phyloP scores from a whole-genome alignment of 2,113 vertebrate genomes.

The Platycercus adscitus region DNA sequence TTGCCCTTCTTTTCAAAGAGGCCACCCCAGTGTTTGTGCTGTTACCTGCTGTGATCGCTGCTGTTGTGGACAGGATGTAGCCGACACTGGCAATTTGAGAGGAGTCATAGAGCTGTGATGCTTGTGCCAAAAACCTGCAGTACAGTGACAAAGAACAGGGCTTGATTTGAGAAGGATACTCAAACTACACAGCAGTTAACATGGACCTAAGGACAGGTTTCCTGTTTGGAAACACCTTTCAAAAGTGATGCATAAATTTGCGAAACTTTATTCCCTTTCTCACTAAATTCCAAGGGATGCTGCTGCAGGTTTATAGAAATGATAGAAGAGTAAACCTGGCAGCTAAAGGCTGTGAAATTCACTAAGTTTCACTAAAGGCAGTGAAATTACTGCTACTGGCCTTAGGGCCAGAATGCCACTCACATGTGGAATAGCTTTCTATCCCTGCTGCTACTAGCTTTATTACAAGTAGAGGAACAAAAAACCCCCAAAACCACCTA shows the following conservation, averaged over 20 bases:
- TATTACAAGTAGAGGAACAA: neutral
- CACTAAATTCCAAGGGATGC: neutral
- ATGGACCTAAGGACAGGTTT: neutral
- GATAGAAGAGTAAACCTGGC: neutral
- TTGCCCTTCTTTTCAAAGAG: neutral
- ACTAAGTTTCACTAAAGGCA: neutral
- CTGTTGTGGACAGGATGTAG: constrained; percentile 88
- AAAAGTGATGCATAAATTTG: neutral
- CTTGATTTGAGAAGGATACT: neutral
- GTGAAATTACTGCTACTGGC: neutral
- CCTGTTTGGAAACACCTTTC: neutral
- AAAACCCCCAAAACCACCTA: neutral
- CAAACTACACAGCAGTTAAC: neutral
- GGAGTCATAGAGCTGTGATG: constrained; percentile 87
- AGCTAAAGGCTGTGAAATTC: neutral
- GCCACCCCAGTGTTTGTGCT: neutral
- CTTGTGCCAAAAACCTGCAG: constrained; percentile 90
- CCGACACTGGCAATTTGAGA: constrained; percentile 89
- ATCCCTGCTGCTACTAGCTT: neutral
- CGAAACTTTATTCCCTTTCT: neutral
- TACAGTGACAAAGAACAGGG: neutral
- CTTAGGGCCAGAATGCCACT: neutral
- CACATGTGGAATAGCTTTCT: neutral
- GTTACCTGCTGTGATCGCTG: constrained; percentile 90
- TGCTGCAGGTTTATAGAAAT: neutral